A percentile compares a stretch with the other conserved stretches of the same genome.
These are phyloP conservation scores for Mycetomoellerius zeteki DNA, from an alignment of 1,140 invertebrate species.

Conservation along the genomic window DNA sequence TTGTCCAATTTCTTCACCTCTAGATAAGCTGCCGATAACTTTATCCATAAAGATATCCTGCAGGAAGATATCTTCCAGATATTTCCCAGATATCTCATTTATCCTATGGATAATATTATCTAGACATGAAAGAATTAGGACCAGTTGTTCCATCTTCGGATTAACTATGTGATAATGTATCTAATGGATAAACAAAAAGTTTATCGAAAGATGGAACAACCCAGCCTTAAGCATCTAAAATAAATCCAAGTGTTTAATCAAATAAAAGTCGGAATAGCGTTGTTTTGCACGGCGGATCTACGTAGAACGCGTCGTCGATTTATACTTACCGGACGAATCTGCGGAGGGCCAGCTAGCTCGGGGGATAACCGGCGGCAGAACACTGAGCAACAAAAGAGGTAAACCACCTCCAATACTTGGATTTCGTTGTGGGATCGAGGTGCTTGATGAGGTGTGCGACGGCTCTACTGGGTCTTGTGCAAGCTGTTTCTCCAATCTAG, in stretches of 20 bases:
- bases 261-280: conserved; percentile 1
- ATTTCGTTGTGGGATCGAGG: conserved; percentile 88
- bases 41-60: too few species aligned
- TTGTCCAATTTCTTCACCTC: too few species aligned
- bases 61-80: too few species aligned
- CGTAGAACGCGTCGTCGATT: conserved; percentile 21
- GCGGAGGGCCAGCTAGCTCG: conserved; percentile 92
- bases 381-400: conserved; percentile 90
- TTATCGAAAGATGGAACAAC: too few species aligned
- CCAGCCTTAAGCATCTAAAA: not conserved
- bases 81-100: too few species aligned
- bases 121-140: too few species aligned
- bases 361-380: conserved; percentile 91
- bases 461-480: conserved; percentile 85
- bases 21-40: too few species aligned
- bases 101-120: too few species aligned
- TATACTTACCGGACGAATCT: conserved; percentile 85
- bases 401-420: conserved; percentile 90
- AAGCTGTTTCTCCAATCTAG: conserved; percentile 91
- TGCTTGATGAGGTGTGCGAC: conserved; percentile 87
- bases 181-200: too few species aligned
- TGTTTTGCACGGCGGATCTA: conserved; percentile 77
- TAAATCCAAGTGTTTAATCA: not conserved
- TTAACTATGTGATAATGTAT: too few species aligned
- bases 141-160: too few species aligned